A percentile compares a stretch with the other conserved stretches of the same genome.
phyloP scores from a whole-genome alignment of 2,888 invertebrate species.

The Caenorhabditis sulstoni region DNA sequence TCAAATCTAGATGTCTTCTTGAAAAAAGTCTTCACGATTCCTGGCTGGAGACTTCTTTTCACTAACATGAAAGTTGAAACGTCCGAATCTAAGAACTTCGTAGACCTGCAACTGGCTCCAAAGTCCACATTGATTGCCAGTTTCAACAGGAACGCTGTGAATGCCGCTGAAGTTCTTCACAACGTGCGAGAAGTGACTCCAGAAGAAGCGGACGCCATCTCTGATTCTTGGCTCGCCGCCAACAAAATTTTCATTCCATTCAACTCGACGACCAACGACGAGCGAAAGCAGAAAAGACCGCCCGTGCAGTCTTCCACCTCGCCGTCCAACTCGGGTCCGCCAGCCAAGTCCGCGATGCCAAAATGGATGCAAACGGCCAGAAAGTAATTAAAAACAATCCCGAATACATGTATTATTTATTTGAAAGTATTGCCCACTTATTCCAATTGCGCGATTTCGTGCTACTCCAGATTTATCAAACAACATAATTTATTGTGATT shows the following conservation, averaged over 20 bases:
- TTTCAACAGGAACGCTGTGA: constrained; percentile 39
- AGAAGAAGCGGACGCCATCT: constrained; percentile 36
- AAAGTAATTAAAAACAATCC: constrained; percentile 16
- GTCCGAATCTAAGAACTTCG: constrained; percentile 61
- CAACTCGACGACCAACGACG: constrained; percentile 48
- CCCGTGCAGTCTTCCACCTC: constrained; percentile 5
- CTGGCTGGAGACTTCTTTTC: constrained; percentile 42
- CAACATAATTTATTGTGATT: constrained; percentile 12
- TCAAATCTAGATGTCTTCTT: constrained; percentile 21
- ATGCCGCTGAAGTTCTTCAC: constrained; percentile 36
- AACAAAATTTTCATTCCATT: constrained; percentile 62
- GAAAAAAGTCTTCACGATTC: constrained; percentile 26
- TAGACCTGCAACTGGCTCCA: constrained; percentile 70
- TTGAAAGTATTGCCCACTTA: too few relatives aligned
- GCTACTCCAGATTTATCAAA: constrained; percentile 3
- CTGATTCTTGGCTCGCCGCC: constrained; percentile 46
- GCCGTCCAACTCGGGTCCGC: constrained; percentile 30
- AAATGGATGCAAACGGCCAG: constrained; percentile 50
- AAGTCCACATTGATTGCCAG: constrained; percentile 61
- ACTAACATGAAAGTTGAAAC: constrained; percentile 49
- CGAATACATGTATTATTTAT: too few relatives aligned
- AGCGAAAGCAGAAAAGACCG: constrained; percentile 44
- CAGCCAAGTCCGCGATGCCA: constrained; percentile 54
- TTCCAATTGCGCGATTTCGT: too few relatives aligned
- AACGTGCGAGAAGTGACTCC: constrained; percentile 19